These are phyloP conservation scores for Orthonyx spaldingii DNA, from an alignment of 2,113 vertebrate genomes.

Conservation along the genomic window DNA sequence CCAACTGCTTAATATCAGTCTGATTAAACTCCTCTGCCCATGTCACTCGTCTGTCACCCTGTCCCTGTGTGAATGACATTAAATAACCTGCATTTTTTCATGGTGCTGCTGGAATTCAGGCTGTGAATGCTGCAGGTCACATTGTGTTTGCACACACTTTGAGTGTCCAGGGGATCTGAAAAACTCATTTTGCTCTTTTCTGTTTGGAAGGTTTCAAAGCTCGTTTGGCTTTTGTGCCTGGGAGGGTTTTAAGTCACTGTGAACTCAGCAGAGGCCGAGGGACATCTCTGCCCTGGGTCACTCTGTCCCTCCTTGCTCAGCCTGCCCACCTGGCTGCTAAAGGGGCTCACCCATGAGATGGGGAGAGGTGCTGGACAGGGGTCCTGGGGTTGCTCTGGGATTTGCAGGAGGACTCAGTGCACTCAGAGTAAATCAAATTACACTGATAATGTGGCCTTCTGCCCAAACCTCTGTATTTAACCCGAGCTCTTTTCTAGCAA, in stretches of 20 bases:
- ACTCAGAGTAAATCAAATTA: background rate
- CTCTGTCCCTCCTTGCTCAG: background rate
- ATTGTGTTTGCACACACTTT: background rate
- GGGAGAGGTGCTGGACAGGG: background rate
- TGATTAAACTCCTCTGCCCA: background rate
- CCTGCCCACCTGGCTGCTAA: background rate
- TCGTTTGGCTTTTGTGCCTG: constrained; percentile 10
- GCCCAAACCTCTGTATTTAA: background rate
- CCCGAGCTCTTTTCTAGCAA: background rate
- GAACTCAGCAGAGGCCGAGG: constrained; percentile 6
- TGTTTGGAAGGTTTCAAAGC: constrained; percentile 49
- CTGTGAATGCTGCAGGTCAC: background rate
- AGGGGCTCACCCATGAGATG: background rate
- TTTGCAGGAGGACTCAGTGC: background rate
- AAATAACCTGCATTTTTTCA: background rate
- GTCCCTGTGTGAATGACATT: background rate
- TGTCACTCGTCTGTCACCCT: background rate
- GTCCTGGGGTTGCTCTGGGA: background rate
- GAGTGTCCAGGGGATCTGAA: constrained; percentile 31
- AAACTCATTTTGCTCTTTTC: constrained; percentile 38
- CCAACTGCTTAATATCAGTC: background rate
- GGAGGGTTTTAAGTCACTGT: constrained; percentile 22
- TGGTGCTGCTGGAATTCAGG: background rate
- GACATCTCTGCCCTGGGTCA: background rate
- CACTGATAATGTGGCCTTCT: background rate